Base-by-base conservation (phyloP, 2,888 invertebrate species). In the Protophormia terraenovae region DNA sequence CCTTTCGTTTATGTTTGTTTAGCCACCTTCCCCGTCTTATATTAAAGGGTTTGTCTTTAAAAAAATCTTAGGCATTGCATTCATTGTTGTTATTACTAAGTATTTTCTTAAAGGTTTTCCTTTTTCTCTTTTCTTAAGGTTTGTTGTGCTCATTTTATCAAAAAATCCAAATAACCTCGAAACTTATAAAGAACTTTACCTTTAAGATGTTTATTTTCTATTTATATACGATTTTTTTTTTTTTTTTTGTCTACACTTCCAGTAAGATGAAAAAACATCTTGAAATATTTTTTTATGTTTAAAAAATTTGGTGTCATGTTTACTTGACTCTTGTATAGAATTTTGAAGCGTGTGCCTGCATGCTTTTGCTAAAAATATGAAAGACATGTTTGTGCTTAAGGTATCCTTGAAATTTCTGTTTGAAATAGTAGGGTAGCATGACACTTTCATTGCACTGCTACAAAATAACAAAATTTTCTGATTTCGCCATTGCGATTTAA, bases 151-250 rank as follows among this genome's bases (percentile, higher is more conserved):
- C 12, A 22, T 60, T 60, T 45, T 6, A n/a, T 22, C 7, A 19
- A 64, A 24, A 38, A 53, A 64, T 8, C 10, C 58, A 71, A 27
- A 71, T 71, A 71, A 78, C 78, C 71, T 78, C 78, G 53, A 71
- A 71, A 41, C 27, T 35, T 24, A 47, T n/a, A 45, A 2, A n/a
- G 7, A 66, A 66, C 41, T 69, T 62, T 53, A 62, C 69, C 62
- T 47, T 62, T 29, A 67, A 62, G 29, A 45, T 10, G 19, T 35
- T 38, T 12, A 1, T 38, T 50, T 19, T 71, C 35, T 50, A 16
- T 24, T 1, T 14, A 41, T 41, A 12, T 41, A 41, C 41, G 32
- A 6, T 32, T 32, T 41, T 41, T 1, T 35, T 53, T 0, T 24
- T 22, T 0, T 12, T 24, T 10, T 35, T 47, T 10, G 14, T 2